Conservation (phyloP, 2,888 invertebrate genomes). For the Bhutanitis thaidina region DNA sequence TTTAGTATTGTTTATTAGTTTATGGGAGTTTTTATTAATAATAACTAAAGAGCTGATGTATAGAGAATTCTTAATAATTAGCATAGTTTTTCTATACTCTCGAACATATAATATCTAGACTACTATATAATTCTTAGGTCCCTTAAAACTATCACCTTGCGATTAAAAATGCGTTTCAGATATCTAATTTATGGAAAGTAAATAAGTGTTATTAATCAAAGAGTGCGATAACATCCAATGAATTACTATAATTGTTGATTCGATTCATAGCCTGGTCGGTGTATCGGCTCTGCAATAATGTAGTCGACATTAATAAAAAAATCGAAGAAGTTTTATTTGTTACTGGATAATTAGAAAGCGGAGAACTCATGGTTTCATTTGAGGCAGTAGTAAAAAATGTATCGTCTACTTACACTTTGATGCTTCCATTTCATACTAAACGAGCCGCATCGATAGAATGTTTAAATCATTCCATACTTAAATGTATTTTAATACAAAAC, state of each 20-base stretch:
- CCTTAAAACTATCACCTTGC: background rate
- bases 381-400: conserved; percentile 1
- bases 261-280: background rate
- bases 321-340: background rate
- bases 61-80: too few relatives aligned
- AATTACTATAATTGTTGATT: conserved; percentile 4
- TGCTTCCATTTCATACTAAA: background rate
- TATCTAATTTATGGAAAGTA: conserved; percentile 1
- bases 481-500: too few relatives aligned
- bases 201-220: conserved; percentile 9
- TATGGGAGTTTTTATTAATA: too few relatives aligned
- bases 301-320: background rate
- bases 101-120: too few relatives aligned
- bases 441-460: background rate
- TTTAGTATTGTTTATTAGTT: too few relatives aligned
- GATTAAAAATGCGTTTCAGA: background rate
- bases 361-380: background rate
- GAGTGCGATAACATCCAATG: background rate
- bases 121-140: too few relatives aligned
- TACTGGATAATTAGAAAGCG: conserved; percentile 5
- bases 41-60: too few relatives aligned
- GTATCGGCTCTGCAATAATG: background rate
- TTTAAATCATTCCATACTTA: background rate
- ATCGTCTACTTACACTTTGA: background rate
- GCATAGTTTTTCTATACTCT: too few relatives aligned